Conservation (phyloP, 2,113 vertebrate genomes). For the Ovibos moschatus region DNA sequence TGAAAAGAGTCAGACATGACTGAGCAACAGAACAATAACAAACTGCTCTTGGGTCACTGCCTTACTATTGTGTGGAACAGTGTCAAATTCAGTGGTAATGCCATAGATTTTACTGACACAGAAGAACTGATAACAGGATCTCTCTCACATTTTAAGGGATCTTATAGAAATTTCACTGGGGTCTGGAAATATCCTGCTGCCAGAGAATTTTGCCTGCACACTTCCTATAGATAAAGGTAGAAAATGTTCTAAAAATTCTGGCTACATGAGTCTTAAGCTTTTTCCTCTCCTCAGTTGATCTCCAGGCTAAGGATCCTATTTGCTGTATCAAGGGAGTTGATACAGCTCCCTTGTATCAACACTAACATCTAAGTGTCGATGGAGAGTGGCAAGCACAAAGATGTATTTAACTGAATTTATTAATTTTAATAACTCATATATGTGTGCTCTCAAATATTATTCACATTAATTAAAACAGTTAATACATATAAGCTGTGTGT, state of each 20-base stretch:
- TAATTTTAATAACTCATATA: not conserved
- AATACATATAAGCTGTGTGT: not conserved
- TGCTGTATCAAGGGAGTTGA: not conserved
- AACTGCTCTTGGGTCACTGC: not conserved
- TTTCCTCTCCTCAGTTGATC: not conserved
- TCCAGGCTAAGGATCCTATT: not conserved
- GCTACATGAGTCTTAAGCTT: not conserved
- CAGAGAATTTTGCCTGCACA: not conserved
- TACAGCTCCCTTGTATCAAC: not conserved
- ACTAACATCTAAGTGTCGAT: not conserved
- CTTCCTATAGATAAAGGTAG: not conserved
- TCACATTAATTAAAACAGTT: not conserved
- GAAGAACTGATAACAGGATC: not conserved
- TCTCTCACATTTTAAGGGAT: not conserved
- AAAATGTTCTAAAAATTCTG: not conserved
- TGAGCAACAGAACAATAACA: not conserved
- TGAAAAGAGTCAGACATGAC: not conserved
- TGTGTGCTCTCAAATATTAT: not conserved
- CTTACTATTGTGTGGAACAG: not conserved
- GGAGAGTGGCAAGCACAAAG: not conserved
- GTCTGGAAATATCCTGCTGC: not conserved
- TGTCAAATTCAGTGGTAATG: not conserved
- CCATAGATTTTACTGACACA: not conserved
- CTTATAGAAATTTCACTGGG: not conserved
- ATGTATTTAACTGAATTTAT: not conserved